phyloP scores from a whole-genome alignment of 2,797 vertebrate species.

The Trematomus bernacchii region DNA sequence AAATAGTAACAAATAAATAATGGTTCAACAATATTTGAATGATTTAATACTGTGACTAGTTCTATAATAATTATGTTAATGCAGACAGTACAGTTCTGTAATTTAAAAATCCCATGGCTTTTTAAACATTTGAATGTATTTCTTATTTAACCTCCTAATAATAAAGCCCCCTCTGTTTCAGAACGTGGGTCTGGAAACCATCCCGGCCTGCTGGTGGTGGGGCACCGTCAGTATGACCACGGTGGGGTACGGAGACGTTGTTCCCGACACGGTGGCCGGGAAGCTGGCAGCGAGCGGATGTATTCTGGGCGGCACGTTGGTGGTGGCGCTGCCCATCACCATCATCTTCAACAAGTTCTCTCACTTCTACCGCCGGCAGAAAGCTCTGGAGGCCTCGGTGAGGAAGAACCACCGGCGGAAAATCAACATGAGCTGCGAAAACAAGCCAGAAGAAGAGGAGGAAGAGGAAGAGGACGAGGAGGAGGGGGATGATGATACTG shows the following conservation, averaged over 20 bases:
- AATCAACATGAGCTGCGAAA: conserved; percentile 50
- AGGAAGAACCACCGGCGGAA: conserved; percentile 87
- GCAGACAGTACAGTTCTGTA: too few relatives aligned
- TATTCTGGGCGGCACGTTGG: conserved; percentile 95
- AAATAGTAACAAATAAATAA: too few relatives aligned
- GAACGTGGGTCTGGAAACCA: conserved; percentile 94
- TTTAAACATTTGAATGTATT: too few relatives aligned
- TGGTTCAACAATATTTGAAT: too few relatives aligned
- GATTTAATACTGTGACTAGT: too few relatives aligned
- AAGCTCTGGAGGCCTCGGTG: conserved; percentile 95
- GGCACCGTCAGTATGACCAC: conserved; percentile 99
- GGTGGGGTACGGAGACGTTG: conserved; percentile 96
- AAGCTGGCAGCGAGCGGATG: conserved; percentile 96
- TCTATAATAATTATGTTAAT: too few relatives aligned
- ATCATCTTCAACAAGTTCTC: conserved; percentile 99
- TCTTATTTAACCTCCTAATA: too few relatives aligned
- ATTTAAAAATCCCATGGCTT: too few relatives aligned
- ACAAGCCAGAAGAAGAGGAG: conserved; percentile 43
- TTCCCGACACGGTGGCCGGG: conserved; percentile 93
- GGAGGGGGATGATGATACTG: conserved; percentile 56
- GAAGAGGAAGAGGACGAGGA: conserved; percentile 37
- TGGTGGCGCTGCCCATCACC: conserved; percentile 97
- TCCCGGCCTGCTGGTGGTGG: conserved; percentile 99
- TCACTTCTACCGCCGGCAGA: conserved; percentile 96
- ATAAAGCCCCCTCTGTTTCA: conserved; percentile 7